phyloP scores from a whole-genome alignment of 1,140 invertebrate genomes.

The Drosophila ogumai region DNA sequence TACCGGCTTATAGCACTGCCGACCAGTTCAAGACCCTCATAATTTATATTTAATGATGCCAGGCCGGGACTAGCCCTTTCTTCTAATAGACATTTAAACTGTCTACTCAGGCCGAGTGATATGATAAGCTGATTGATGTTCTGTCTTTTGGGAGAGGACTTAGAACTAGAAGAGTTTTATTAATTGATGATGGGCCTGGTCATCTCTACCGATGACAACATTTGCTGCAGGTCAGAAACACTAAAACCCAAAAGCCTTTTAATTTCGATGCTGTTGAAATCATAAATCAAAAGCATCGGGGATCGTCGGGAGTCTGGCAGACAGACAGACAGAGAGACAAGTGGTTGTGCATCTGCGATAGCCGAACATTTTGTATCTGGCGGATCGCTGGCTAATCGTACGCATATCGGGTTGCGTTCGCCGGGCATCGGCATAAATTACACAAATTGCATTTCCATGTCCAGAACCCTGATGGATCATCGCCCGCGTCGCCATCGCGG shows the following conservation, averaged over 20 bases:
- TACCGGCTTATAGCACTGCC: slow-evolving; percentile 26
- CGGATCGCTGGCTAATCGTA: slow-evolving; percentile 77
- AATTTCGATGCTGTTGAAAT: slow-evolving; percentile 74
- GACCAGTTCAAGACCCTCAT: slow-evolving; percentile 63
- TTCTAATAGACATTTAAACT: slow-evolving; percentile 81
- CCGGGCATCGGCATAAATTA: slow-evolving; percentile 77
- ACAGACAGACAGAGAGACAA: slow-evolving; percentile 38
- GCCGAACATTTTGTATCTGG: slow-evolving; percentile 75
- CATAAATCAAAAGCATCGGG: slow-evolving; percentile 74
- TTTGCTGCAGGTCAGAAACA: slow-evolving; percentile 74
- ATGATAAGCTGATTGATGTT: slow-evolving; percentile 79
- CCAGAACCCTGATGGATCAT: slow-evolving; percentile 78
- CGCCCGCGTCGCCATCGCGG: slow-evolving; percentile 66
- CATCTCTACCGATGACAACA: slow-evolving; percentile 69
- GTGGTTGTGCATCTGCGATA: slow-evolving; percentile 61
- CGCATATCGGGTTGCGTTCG: slow-evolving; percentile 48
- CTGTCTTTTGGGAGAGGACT: slow-evolving; percentile 30
- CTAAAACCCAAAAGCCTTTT: slow-evolving; percentile 68
- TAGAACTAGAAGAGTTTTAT: slow-evolving; percentile 59
- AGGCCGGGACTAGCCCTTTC: slow-evolving; percentile 43
- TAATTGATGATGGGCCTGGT: slow-evolving; percentile 66
- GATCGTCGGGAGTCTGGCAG: slow-evolving; percentile 25
- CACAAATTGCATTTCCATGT: slow-evolving; percentile 84
- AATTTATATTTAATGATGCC: slow-evolving; percentile 80
- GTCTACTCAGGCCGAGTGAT: slow-evolving; percentile 60